Conservation (phyloP, 2,888 invertebrate genomes). For the Papilio protenor region DNA sequence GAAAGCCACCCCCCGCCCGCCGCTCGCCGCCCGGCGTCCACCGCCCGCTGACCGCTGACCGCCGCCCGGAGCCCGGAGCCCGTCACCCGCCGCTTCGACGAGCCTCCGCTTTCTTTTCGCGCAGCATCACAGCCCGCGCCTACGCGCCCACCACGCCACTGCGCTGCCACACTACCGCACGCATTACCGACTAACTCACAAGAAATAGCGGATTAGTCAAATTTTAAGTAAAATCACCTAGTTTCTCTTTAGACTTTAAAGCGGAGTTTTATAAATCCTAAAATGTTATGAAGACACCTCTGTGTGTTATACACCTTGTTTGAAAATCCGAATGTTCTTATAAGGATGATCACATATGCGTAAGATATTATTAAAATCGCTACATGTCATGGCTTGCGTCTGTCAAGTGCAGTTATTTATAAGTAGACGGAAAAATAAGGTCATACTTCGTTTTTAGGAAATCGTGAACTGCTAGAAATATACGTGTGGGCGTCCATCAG, state of each 20-base stretch:
- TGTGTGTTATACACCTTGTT: too few species aligned
- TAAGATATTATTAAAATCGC: background rate
- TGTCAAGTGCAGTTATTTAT: conserved; percentile 55
- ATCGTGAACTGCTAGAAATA: conserved; percentile 55
- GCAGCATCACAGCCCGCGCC: conserved; percentile 10
- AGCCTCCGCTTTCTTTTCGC: conserved; percentile 36
- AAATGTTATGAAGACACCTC: too few species aligned
- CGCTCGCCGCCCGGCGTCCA: background rate
- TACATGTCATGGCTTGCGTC: conserved; percentile 45
- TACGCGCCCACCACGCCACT: conserved; percentile 10
- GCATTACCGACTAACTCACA: background rate
- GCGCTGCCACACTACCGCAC: background rate
- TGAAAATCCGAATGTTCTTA: too few species aligned
- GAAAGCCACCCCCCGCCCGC: too few species aligned
- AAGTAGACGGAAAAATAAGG: conserved; percentile 59
- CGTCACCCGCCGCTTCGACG: background rate
- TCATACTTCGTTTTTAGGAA: conserved; percentile 59
- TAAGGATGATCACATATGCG: too few species aligned
- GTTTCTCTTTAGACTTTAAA: too few species aligned
- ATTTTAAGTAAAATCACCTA: background rate
- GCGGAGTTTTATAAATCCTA: too few species aligned
- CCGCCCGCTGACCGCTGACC: background rate
- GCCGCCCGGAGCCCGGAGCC: background rate
- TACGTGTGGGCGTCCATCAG: conserved; percentile 53
- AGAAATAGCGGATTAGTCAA: background rate